Evolutionary conservation across 2,113 vertebrate species (phyloP), one percentile per base, ranked within the genome.

Genomic region (Orycteropus afer): DNA sequence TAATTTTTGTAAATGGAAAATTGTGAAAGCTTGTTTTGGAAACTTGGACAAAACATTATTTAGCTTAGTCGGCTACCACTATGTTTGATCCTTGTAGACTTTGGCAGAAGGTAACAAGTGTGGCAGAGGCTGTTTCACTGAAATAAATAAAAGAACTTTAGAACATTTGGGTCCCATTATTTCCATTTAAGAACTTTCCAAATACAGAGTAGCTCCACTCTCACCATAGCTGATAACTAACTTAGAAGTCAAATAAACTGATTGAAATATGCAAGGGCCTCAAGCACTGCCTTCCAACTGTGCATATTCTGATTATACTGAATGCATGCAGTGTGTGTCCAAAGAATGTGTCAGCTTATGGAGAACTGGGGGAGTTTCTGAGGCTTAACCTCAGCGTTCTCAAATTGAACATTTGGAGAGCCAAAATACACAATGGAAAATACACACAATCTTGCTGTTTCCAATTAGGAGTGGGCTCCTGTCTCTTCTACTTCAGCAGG

Each of bases 171-270:
- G n/a, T 53, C 86, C 57, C 94, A 12, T 97, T 98, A 94, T 97
- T 97, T 97, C 84, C 84, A 79, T 95, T 95, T 93, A 95, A 89
- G 94, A 97, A 92, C 45, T 86, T 59, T 93, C 51, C 88, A 97
- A 91, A 95, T 84, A 67, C 59, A 95, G 76, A 95, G 77, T 57
- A 93, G 13, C 5, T 82, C 45, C 49, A 82, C 85, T 4, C 2
- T 96, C 93, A 71, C 86, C 42, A 49, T 85, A 92, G 88, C 93
- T 94, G 95, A 95, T 96, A 97, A 97, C 88, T 98, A 87, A 87
- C 97, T 98, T 97, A 97, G 97, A 97, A 98, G 98, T 96, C 55
- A 63, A 53, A 25, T 12, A 94, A 93, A 97, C 96, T 98, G 97
- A 97, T 98, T 97, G 89, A 97, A 96, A 74, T 82, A 22, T 90